phyloP scores from a whole-genome alignment of 2,888 invertebrate genomes.

The Bellardia bayeri region DNA sequence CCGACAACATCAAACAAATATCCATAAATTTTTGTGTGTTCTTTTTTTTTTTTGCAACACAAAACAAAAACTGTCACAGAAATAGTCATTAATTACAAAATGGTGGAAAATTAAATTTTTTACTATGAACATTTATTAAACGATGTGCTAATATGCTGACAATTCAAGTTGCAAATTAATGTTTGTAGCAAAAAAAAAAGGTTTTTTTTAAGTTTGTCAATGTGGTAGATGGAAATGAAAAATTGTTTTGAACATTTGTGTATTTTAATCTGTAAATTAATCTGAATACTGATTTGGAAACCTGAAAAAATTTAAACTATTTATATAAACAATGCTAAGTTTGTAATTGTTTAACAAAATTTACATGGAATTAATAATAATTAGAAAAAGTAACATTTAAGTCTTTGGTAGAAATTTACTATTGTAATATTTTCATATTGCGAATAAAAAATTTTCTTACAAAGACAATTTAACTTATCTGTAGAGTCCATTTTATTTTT shows the following conservation, averaged over 20 bases:
- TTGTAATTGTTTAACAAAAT: too few species aligned
- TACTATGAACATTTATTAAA: slow-evolving; percentile 54
- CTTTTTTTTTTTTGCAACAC: slow-evolving; percentile 1
- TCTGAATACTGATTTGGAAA: background rate
- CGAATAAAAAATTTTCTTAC: too few species aligned
- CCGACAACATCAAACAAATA: slow-evolving; percentile 40
- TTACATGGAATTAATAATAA: too few species aligned
- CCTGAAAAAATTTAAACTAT: too few species aligned
- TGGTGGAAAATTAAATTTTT: slow-evolving; percentile 65
- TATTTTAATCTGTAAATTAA: background rate
- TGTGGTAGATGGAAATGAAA: background rate
- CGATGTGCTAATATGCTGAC: slow-evolving; percentile 62
- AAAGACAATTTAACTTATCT: too few species aligned
- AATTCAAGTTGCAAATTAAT: slow-evolving; percentile 52
- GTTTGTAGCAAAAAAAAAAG: slow-evolving; percentile 21
- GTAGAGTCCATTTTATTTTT: too few species aligned
- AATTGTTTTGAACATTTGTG: background rate
- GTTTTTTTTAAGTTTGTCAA: background rate
- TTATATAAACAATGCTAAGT: too few species aligned
- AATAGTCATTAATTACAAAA: slow-evolving; percentile 63
- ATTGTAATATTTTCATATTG: too few species aligned
- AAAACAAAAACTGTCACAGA: slow-evolving; percentile 54
- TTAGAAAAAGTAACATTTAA: too few species aligned
- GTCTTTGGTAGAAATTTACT: too few species aligned
- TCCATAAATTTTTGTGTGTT: slow-evolving; percentile 34